phyloP scores from a whole-genome alignment of 2,113 vertebrate species.

The Tapirus terrestris region DNA sequence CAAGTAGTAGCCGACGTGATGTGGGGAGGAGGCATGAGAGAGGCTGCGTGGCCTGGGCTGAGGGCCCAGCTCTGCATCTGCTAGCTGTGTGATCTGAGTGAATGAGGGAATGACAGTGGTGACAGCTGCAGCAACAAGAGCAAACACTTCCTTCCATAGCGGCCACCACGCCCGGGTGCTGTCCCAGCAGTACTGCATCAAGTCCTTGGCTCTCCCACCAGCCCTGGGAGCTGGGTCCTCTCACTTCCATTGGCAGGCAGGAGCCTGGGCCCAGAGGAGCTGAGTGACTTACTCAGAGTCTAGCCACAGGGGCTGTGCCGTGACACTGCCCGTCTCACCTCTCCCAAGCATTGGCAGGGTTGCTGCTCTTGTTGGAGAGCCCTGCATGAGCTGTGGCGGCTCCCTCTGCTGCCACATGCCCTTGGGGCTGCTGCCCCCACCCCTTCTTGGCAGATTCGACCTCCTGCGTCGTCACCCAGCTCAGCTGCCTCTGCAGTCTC shows the following conservation, averaged over 20 bases:
- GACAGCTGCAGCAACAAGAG: not conserved
- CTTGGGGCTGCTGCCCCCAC: not conserved
- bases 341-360: fast-evolving
- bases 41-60: not conserved
- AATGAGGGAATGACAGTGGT: not conserved
- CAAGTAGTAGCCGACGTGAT: fast-evolving
- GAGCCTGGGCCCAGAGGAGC: not conserved
- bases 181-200: fast-evolving
- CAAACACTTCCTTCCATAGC: fast-evolving
- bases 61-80: not conserved
- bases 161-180: fast-evolving
- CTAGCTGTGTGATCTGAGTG: fast-evolving
- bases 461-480: not conserved
- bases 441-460: no score
- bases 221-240: not conserved
- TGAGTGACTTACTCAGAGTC: not conserved
- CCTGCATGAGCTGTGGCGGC: fast-evolving
- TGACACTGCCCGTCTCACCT: not conserved
- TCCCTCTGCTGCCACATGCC: no score
- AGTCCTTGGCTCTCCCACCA: fast-evolving
- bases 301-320: not conserved
- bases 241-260: not conserved
- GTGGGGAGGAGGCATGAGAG: not conserved
- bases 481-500: not conserved
- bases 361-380: not conserved